Evolutionary conservation across 2,888 invertebrate species (phyloP).

Genomic region (Osmoderma eremita): DNA sequence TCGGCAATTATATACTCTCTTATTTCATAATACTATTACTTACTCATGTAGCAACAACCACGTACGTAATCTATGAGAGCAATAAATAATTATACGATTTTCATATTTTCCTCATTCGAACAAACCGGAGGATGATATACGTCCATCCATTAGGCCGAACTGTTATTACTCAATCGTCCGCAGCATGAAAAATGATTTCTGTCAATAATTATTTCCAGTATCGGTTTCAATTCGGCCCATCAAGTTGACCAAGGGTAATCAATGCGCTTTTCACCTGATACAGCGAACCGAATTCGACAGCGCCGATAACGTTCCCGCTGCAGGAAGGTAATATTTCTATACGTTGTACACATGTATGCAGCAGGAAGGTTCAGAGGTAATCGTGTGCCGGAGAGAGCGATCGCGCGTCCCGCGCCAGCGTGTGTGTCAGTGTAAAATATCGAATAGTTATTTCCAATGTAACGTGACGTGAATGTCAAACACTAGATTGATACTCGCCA

Average conservation of each 20-base stretch:
- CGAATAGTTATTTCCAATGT: conserved; percentile 57
- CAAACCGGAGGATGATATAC: no score
- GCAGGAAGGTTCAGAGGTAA: neutral
- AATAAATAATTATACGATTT: neutral
- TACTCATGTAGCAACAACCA: no score
- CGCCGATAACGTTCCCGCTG: conserved; percentile 31
- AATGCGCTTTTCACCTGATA: conserved; percentile 32
- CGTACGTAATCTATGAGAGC: conserved; percentile 1
- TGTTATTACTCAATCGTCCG: no score
- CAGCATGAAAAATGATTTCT: neutral
- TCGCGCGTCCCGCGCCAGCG: neutral
- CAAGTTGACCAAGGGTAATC: conserved; percentile 19
- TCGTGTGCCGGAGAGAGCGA: neutral
- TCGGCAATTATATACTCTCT: no score
- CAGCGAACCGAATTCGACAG: conserved; percentile 19
- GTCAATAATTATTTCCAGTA: conserved; percentile 23
- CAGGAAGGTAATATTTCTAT: conserved; percentile 38
- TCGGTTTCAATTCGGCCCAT: conserved; percentile 16
- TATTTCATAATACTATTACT: no score
- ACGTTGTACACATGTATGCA: neutral
- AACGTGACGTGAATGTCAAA: conserved; percentile 60
- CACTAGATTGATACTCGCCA: conserved; percentile 59
- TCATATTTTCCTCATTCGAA: no score
- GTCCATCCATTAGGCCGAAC: no score
- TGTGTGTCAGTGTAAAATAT: conserved; percentile 52